Conservation (phyloP, 2,113 vertebrate species). For the Pontoporia blainvillei region DNA sequence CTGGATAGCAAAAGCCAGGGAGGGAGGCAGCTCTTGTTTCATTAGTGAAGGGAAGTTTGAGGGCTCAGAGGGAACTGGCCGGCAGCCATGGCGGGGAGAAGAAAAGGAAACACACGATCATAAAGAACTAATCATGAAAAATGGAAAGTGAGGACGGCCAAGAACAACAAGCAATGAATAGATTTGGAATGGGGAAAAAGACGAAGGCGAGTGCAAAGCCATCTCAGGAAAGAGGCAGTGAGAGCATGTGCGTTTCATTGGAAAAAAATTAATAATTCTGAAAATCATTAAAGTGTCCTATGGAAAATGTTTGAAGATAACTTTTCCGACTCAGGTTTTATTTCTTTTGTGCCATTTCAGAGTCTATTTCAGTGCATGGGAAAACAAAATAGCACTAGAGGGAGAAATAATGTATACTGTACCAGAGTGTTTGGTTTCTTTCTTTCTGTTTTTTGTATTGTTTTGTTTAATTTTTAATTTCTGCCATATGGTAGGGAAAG, state of each 20-base stretch:
- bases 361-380: neutral
- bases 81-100: constrained; percentile 80
- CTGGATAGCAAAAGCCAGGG: constrained; percentile 86
- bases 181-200: constrained; percentile 61
- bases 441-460: neutral
- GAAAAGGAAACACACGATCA: constrained; percentile 83
- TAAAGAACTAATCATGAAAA: constrained; percentile 89
- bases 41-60: constrained; percentile 81
- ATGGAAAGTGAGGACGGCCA: constrained; percentile 85
- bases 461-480: constrained; percentile 40
- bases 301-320: neutral
- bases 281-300: constrained; percentile 43
- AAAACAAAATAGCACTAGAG: neutral
- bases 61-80: constrained; percentile 82
- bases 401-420: neutral
- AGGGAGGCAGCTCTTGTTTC: constrained; percentile 81
- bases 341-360: constrained; percentile 44
- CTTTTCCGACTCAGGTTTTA: neutral
- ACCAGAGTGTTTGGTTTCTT: neutral
- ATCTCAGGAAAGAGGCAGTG: constrained; percentile 64
- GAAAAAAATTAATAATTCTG: constrained; percentile 63
- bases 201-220: constrained; percentile 60
- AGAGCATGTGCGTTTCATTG: constrained; percentile 57
- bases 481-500: neutral
- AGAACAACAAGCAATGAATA: constrained; percentile 88